Percentiles rank a stretch among this genome's conserved stretches.
Conservation (phyloP, 2,888 invertebrate genomes). For the Acleris sparsana region DNA sequence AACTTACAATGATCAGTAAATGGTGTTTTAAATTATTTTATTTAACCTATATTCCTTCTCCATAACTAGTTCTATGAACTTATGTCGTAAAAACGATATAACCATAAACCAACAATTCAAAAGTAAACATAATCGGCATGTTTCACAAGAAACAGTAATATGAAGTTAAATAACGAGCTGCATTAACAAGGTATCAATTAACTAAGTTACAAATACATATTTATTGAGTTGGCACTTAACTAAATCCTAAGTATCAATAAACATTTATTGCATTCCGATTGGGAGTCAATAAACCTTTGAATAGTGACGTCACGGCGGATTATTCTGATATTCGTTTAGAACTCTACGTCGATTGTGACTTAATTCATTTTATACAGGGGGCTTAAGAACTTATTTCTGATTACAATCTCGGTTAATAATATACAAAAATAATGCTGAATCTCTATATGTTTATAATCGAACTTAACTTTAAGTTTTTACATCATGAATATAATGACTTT, state of each 20-base stretch:
- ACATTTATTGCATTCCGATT: conserved; percentile 37
- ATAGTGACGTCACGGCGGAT: conserved; percentile 3
- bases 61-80: neutral
- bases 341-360: neutral
- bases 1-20: too few relatives aligned
- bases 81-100: neutral
- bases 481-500: too few relatives aligned
- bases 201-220: conserved; percentile 52
- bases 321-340: neutral
- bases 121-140: neutral
- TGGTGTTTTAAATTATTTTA: too few relatives aligned
- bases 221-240: conserved; percentile 47
- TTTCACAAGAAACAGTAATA: conserved; percentile 23
- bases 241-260: conserved; percentile 24
- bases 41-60: neutral
- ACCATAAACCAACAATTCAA: neutral
- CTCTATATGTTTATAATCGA: too few relatives aligned
- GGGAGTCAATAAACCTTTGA: conserved; percentile 39
- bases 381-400: too few relatives aligned
- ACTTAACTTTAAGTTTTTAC: too few relatives aligned
- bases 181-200: conserved; percentile 30
- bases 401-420: too few relatives aligned
- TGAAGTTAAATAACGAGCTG: conserved; percentile 16
- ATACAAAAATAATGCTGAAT: too few relatives aligned
- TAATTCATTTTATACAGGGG: neutral